A percentile compares a stretch with the other conserved stretches of the same genome.
Evolutionary conservation across 2,888 invertebrate species (phyloP).

Genomic region (Trichogramma evanescens): DNA sequence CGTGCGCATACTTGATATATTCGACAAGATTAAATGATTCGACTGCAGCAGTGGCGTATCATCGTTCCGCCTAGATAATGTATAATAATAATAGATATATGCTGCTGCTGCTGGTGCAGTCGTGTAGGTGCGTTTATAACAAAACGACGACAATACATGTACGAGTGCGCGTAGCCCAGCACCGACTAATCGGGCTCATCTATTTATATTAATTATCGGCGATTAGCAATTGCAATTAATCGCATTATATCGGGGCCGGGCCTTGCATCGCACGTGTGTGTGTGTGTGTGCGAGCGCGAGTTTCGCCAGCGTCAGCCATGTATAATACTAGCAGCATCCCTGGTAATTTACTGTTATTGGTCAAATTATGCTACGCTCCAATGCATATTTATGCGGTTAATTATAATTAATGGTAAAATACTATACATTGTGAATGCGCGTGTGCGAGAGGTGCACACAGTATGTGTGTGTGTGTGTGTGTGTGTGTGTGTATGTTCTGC

Average conservation of each 20-base stretch:
- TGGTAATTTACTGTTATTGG: slow-evolving; percentile 47
- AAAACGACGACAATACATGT: background rate
- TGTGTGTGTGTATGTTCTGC: too few relatives aligned
- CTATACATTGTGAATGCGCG: slow-evolving; percentile 24
- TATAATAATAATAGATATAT: too few relatives aligned
- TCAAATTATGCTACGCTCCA: slow-evolving; percentile 46
- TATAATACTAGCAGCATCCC: slow-evolving; percentile 21
- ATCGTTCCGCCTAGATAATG: too few relatives aligned
- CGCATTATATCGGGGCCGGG: slow-evolving; percentile 39
- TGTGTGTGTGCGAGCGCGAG: slow-evolving; percentile 7
- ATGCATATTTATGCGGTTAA: slow-evolving; percentile 47
- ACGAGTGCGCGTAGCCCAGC: background rate
- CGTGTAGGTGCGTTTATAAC: background rate
- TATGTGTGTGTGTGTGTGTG: too few relatives aligned
- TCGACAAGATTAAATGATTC: too few relatives aligned
- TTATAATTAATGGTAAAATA: slow-evolving; percentile 46
- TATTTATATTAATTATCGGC: slow-evolving; percentile 48
- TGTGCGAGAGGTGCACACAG: slow-evolving; percentile 4
- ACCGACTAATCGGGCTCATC: slow-evolving; percentile 42
- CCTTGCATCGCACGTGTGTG: slow-evolving; percentile 10
- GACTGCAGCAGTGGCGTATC: background rate
- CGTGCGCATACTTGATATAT: too few relatives aligned
- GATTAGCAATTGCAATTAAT: slow-evolving; percentile 47
- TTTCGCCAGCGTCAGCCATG: too few relatives aligned
- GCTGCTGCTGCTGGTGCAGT: background rate